phyloP scores from a whole-genome alignment of 2,113 vertebrate genomes.

The Ceratotherium simum region DNA sequence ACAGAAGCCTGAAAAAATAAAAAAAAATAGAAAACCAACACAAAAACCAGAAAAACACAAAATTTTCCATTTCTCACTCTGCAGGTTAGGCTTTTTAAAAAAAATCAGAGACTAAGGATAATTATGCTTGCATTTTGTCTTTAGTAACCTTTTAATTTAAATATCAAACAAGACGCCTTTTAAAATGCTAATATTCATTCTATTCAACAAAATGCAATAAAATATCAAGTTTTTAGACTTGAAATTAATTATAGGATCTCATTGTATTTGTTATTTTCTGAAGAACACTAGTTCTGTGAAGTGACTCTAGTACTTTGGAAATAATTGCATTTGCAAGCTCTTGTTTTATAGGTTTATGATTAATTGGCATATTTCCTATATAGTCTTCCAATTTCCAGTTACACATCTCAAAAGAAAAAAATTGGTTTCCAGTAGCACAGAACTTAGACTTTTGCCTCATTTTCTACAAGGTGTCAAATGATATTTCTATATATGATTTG shows the following conservation, averaged over 20 bases:
- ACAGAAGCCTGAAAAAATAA: neutral
- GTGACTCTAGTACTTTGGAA: constrained; percentile 1
- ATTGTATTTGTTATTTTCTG: constrained; percentile 35
- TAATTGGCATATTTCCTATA: constrained; percentile 41
- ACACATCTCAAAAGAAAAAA: neutral
- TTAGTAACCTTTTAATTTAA: constrained; percentile 50
- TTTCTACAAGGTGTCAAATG: neutral
- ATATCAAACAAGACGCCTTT: constrained; percentile 14
- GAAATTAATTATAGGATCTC: constrained; percentile 72
- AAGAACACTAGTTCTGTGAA: constrained; percentile 17
- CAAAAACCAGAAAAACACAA: neutral
- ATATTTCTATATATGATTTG: neutral
- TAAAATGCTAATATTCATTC: constrained; percentile 69
- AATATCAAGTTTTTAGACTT: neutral
- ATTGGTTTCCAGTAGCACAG: neutral
- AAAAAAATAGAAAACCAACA: neutral
- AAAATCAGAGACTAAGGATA: neutral
- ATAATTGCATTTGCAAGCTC: constrained; percentile 35
- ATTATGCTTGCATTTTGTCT: neutral
- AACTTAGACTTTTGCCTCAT: neutral
- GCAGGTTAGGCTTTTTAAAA: neutral
- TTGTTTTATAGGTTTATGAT: neutral
- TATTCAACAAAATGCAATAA: constrained; percentile 62
- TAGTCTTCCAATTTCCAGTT: neutral
- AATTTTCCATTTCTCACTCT: neutral